A percentile compares a stretch with the other conserved stretches of the same genome.
Evolutionary conservation across 2,113 vertebrate genomes (phyloP).

Genomic region (Ciconia stormi): DNA sequence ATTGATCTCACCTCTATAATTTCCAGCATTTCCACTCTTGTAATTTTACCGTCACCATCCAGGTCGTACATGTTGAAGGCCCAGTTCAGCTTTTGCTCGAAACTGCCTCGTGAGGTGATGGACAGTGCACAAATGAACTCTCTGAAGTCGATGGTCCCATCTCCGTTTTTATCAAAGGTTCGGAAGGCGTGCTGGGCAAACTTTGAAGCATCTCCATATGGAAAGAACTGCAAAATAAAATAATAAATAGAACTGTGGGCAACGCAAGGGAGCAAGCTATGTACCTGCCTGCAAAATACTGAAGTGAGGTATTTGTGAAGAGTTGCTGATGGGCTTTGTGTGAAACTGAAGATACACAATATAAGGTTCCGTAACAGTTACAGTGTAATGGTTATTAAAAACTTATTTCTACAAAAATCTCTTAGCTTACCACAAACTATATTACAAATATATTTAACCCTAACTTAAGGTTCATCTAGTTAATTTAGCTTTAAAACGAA

Average conservation of each 20-base stretch:
- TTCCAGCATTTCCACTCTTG: constrained; percentile 98
- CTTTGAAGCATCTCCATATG: constrained; percentile 96
- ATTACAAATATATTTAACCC: background rate
- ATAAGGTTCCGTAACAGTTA: background rate
- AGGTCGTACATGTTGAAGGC: constrained; percentile 99
- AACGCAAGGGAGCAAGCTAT: background rate
- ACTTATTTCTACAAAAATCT: background rate
- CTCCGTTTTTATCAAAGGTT: constrained; percentile 97
- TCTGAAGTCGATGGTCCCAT: constrained; percentile 98
- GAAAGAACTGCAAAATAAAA: constrained; percentile 88
- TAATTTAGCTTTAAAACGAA: background rate
- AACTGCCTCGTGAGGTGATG: constrained; percentile 97
- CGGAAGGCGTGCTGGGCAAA: constrained; percentile 98
- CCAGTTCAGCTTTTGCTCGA: constrained; percentile 99
- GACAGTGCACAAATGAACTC: constrained; percentile 98
- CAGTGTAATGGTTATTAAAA: background rate
- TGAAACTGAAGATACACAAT: background rate
- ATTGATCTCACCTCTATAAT: constrained; percentile 90
- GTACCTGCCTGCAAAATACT: background rate
- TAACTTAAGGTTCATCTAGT: background rate
- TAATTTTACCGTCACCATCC: constrained; percentile 98
- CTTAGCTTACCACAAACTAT: background rate
- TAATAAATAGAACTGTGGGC: background rate
- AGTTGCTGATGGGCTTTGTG: background rate
- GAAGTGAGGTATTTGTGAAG: background rate